Evolutionary conservation across 2,113 vertebrate genomes (phyloP), one percentile per base, ranked within the genome.

Genomic region (Eleginops maclovinus): DNA sequence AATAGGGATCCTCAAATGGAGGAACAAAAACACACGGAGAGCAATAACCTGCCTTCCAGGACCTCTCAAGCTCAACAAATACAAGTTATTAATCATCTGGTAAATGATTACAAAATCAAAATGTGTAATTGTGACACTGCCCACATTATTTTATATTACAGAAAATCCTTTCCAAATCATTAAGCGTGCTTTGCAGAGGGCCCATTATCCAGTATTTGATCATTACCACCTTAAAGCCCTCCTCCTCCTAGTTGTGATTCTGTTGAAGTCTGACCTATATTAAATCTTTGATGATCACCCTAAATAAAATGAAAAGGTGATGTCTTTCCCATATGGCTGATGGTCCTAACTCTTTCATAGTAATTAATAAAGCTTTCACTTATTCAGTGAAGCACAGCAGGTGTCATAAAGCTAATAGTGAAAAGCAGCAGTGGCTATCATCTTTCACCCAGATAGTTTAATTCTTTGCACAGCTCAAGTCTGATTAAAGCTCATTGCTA

Each of bases 401-500:
- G 58, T 65, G 61, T 76, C 72, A 68, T 87, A 44, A 84, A 77
- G 64, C 74, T 63, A 72, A 75, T 61, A 63, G 58, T 65, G 47
- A 78, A 84, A 87, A 81, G 14, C 71, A 77, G 83, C 77, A 65
- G 64, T 26, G 58, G 75, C 73, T 72, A 86, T 84, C 82, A 79
- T 89, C 73, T 85, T 81, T 93, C 78, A 87, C 75, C 72, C 59
- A 19, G 50, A 61, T 56, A 36, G 58, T 90, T 81, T 75, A 47
- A 85, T 88, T 89, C 50, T 77, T 64, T 62, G 73, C 68, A 10
- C 82, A 70, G 79, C 73, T 49, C 61, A 43, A 56, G 70, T 84
- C 67, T 84, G 86, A 90, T 86, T 88, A 89, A 79, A 83, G 82
- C 86, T 92, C 88, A 90, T 91, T 91, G 76, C 81, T 77, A 72